Conservation (phyloP, 2,888 invertebrate genomes). For the Gymnocheta viridis region DNA sequence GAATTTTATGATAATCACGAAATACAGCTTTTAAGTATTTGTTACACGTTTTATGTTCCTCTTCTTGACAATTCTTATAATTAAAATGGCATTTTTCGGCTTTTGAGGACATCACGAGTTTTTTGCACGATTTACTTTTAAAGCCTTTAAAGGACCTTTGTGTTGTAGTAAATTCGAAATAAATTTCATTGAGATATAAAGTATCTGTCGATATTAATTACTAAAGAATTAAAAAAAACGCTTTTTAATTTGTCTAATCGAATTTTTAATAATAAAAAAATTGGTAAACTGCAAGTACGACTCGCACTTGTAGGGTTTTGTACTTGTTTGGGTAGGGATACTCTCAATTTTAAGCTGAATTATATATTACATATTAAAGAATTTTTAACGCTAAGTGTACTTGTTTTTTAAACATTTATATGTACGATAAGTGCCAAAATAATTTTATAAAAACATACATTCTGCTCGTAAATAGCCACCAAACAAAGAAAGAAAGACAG, state of each 20-base stretch:
- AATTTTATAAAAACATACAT: too few relatives aligned
- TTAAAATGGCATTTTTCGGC: slow-evolving; percentile 41
- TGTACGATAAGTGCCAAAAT: too few relatives aligned
- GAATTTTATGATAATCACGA: slow-evolving; percentile 67
- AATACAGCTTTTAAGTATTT: slow-evolving; percentile 64
- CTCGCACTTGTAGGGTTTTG: too few relatives aligned
- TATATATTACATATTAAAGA: too few relatives aligned
- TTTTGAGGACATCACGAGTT: slow-evolving; percentile 14
- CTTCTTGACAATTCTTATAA: slow-evolving; percentile 37
- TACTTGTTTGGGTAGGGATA: too few relatives aligned
- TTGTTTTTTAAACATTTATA: too few relatives aligned
- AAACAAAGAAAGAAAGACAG: too few relatives aligned
- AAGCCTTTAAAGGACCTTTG: slow-evolving; percentile 14
- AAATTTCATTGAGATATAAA: background rate
- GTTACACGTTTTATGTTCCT: slow-evolving; percentile 64
- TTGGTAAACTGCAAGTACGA: too few relatives aligned
- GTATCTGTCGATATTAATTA: slow-evolving; percentile 3
- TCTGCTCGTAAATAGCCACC: too few relatives aligned
- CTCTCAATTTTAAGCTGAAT: too few relatives aligned
- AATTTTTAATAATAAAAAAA: too few relatives aligned
- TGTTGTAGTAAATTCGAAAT: background rate
- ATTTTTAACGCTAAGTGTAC: too few relatives aligned
- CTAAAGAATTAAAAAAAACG: background rate
- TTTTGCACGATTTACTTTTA: slow-evolving; percentile 10
- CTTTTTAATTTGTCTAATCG: background rate